These are phyloP conservation scores for Ptychoptera albimana DNA, from an alignment of 2,888 invertebrate genomes.

Conservation along the genomic window DNA sequence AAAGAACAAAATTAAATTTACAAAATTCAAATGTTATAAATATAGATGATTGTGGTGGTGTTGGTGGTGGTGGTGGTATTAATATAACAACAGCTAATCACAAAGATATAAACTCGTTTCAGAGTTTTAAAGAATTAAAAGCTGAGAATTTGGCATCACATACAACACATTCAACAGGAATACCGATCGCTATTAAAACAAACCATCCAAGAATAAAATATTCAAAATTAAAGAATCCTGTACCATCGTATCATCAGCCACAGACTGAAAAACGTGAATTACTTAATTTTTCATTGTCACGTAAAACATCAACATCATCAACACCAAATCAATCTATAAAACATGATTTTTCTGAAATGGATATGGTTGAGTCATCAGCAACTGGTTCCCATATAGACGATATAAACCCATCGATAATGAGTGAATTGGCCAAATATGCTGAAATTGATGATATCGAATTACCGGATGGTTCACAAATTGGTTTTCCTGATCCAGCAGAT, in stretches of 20 bases:
- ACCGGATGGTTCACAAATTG: conserved; percentile 31
- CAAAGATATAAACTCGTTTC: too few relatives aligned
- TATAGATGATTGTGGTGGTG: too few relatives aligned
- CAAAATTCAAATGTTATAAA: too few relatives aligned
- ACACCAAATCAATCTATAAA: conserved; percentile 13
- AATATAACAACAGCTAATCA: too few relatives aligned
- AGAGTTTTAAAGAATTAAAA: too few relatives aligned
- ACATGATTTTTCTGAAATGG: neutral
- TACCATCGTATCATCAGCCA: neutral
- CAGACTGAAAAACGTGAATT: neutral
- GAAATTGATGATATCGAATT: conserved; percentile 32
- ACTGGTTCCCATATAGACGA: conserved; percentile 6
- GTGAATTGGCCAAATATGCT: conserved; percentile 29
- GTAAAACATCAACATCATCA: conserved; percentile 19
- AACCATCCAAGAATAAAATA: conserved; percentile 25
- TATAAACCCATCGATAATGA: conserved; percentile 20
- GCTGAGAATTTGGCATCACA: too few relatives aligned
- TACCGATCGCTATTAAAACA: conserved; percentile 1
- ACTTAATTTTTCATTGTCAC: neutral
- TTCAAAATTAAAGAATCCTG: conserved; percentile 10
- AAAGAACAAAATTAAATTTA: too few relatives aligned
- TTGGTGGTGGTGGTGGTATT: too few relatives aligned
- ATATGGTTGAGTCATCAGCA: neutral
- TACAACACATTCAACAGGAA: neutral
- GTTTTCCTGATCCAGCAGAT: conserved; percentile 19